phyloP scores from a whole-genome alignment of 2,888 invertebrate species.

The Hypomecis punctinalis region DNA sequence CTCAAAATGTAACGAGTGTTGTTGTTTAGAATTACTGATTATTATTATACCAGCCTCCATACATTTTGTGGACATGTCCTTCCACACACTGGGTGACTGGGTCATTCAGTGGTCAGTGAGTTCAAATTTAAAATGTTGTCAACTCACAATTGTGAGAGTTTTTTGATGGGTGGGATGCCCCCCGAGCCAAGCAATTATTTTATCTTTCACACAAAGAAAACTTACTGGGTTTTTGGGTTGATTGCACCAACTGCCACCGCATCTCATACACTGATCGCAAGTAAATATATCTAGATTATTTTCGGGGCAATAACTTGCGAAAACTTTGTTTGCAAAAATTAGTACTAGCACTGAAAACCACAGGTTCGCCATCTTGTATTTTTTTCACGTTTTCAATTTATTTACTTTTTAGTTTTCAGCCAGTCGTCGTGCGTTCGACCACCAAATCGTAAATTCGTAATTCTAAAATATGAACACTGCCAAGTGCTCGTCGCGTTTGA shows the following conservation, averaged over 20 bases:
- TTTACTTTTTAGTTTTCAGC: slow-evolving; percentile 38
- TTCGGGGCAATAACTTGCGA: slow-evolving; percentile 54
- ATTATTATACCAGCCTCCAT: too few relatives aligned
- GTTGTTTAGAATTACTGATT: too few relatives aligned
- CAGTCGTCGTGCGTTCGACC: slow-evolving; percentile 13
- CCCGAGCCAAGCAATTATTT: too few relatives aligned
- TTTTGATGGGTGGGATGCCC: too few relatives aligned
- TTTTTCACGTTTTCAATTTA: slow-evolving; percentile 32
- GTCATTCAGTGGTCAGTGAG: too few relatives aligned
- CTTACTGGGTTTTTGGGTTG: slow-evolving; percentile 53
- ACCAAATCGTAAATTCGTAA: slow-evolving; percentile 37
- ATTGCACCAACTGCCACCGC: slow-evolving; percentile 70
- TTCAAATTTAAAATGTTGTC: too few relatives aligned
- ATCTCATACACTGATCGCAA: slow-evolving; percentile 73
- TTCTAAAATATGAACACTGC: slow-evolving; percentile 63
- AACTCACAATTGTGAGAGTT: too few relatives aligned
- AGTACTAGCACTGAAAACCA: slow-evolving; percentile 65
- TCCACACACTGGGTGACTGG: too few relatives aligned
- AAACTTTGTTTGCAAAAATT: slow-evolving; percentile 59
- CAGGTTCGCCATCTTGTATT: slow-evolving; percentile 62
- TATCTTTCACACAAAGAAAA: slow-evolving; percentile 17
- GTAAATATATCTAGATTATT: slow-evolving; percentile 39
- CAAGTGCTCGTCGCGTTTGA: slow-evolving; percentile 56
- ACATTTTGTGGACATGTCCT: too few relatives aligned
- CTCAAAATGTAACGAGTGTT: too few relatives aligned